phyloP scores from a whole-genome alignment of 2,113 vertebrate genomes.

The Heteronetta atricapilla region DNA sequence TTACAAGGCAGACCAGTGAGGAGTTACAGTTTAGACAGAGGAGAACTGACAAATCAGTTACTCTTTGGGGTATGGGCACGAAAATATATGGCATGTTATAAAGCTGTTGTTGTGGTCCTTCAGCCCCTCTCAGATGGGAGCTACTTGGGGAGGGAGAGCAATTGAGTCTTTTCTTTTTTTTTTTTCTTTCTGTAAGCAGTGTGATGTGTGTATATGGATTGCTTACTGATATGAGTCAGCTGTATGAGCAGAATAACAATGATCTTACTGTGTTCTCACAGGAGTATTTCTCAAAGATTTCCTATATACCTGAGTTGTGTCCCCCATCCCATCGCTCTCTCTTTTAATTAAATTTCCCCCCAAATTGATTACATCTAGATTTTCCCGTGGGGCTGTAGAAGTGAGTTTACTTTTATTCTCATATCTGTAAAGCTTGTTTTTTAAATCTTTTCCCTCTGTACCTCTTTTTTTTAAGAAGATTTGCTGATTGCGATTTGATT shows the following conservation, averaged over 20 bases:
- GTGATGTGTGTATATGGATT: not conserved
- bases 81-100: not conserved
- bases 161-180: not conserved
- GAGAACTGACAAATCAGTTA: not conserved
- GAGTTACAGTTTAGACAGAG: not conserved
- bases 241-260: slow-evolving; percentile 33
- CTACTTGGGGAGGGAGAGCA: not conserved
- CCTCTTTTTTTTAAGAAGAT: not conserved
- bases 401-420: slow-evolving; percentile 40
- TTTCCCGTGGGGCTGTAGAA: not conserved
- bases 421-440: slow-evolving; percentile 6
- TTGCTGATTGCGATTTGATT: slow-evolving; percentile 59
- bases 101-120: not conserved
- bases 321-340: not conserved
- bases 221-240: not conserved
- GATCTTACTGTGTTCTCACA: not conserved
- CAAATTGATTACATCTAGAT: slow-evolving; percentile 37
- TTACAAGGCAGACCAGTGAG: not conserved
- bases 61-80: not conserved
- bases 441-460: slow-evolving; percentile 32
- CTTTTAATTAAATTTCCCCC: slow-evolving; percentile 54
- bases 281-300: slow-evolving; percentile 43
- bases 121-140: not conserved
- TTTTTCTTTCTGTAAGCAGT: not conserved
- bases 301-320: slow-evolving; percentile 38